phyloP scores from a whole-genome alignment of 2,888 invertebrate genomes.

The Leuctra nigra region DNA sequence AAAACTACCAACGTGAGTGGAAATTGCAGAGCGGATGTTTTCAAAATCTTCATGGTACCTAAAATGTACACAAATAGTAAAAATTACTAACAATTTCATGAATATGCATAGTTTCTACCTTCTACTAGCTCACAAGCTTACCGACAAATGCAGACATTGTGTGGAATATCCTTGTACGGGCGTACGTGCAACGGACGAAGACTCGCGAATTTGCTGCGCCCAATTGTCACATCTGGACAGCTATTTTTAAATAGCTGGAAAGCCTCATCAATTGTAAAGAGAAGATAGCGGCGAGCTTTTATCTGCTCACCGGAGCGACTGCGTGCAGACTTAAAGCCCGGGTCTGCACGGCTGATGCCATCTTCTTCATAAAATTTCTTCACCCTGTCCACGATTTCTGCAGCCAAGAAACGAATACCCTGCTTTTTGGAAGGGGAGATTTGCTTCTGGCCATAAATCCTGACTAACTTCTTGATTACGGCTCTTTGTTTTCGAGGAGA shows the following conservation, averaged over 20 bases:
- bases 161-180: background rate
- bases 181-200: background rate
- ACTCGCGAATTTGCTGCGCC: background rate
- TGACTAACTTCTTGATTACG: too few relatives aligned
- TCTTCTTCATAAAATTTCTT: background rate
- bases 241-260: background rate
- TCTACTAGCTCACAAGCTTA: too few relatives aligned
- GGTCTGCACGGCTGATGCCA: background rate
- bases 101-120: too few relatives aligned
- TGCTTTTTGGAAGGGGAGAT: too few relatives aligned
- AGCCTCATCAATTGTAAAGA: background rate
- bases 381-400: too few relatives aligned
- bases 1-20: background rate
- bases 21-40: background rate
- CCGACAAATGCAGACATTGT: background rate
- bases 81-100: too few relatives aligned
- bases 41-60: conserved; percentile 6
- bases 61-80: too few relatives aligned
- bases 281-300: background rate
- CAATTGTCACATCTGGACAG: background rate
- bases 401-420: too few relatives aligned
- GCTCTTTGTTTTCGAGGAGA: too few relatives aligned
- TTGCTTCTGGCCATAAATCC: too few relatives aligned
- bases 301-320: background rate
- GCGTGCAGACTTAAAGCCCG: background rate